Percentiles rank a stretch among this genome's conserved stretches.
phyloP scores from a whole-genome alignment of 2,113 vertebrate species.

The Sardina pilchardus region DNA sequence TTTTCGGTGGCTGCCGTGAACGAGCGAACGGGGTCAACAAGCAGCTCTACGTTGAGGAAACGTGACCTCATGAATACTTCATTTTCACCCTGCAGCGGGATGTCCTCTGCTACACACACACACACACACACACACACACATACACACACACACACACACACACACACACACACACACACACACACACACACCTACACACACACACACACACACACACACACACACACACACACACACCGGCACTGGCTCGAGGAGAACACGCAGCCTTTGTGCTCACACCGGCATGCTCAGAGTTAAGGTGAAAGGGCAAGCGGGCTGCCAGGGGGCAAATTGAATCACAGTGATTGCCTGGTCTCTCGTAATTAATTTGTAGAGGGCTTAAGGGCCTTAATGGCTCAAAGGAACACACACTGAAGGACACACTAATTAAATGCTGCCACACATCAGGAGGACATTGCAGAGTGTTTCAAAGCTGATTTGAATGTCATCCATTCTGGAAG shows the following conservation, averaged over 20 bases:
- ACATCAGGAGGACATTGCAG: conserved; percentile 71
- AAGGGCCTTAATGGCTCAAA: conserved; percentile 80
- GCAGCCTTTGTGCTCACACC: not conserved
- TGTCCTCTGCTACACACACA: conserved; percentile 33
- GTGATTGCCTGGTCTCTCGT: conserved; percentile 83
- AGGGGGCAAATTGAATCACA: conserved; percentile 81
- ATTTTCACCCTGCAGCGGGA: conserved; percentile 30
- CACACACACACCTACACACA: not conserved
- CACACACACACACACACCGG: not conserved
- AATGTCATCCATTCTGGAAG: conserved; percentile 70
- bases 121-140: not conserved
- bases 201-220: not conserved
- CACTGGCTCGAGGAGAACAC: not conserved
- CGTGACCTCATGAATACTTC: conserved; percentile 19
- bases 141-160: not conserved
- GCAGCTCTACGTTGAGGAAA: conserved; percentile 38
- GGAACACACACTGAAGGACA: conserved; percentile 83
- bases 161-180: not conserved
- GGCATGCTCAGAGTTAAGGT: conserved; percentile 58
- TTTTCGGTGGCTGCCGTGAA: not conserved
- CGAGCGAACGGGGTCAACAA: not conserved
- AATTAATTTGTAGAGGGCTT: conserved; percentile 86
- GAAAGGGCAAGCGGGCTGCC: conserved; percentile 72
- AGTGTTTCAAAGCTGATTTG: conserved; percentile 54
- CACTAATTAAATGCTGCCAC: conserved; percentile 86